These are phyloP conservation scores for Myiagra hebetior DNA, from an alignment of 2,113 vertebrate genomes.

Conservation along the genomic window DNA sequence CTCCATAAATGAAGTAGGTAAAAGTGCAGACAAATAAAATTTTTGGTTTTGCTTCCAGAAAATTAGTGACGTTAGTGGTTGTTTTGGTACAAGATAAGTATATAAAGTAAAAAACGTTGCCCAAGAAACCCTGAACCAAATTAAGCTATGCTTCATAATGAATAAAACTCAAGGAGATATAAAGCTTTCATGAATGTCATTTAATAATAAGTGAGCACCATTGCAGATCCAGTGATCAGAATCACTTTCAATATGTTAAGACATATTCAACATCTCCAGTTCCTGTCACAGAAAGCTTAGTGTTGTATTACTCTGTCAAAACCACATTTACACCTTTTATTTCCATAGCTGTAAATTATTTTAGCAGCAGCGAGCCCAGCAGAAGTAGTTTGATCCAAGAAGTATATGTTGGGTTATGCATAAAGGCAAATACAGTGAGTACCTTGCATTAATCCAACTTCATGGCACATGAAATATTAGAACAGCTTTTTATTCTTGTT, in stretches of 20 bases:
- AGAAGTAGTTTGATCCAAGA: not conserved
- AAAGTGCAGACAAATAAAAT: not conserved
- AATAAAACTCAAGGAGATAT: not conserved
- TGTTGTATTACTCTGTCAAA: slow-evolving; percentile 25
- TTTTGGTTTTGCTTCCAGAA: not conserved
- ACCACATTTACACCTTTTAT: not conserved
- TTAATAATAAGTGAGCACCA: not conserved
- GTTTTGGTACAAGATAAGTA: not conserved
- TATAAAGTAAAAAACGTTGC: not conserved
- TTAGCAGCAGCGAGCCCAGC: not conserved
- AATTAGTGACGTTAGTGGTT: not conserved
- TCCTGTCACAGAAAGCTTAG: not conserved
- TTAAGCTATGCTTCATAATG: not conserved
- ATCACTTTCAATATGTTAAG: not conserved
- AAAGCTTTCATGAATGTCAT: not conserved
- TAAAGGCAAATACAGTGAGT: not conserved
- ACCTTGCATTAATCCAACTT: not conserved
- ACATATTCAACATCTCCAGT: not conserved
- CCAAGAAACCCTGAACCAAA: not conserved
- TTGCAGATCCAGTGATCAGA: not conserved
- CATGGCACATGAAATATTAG: not conserved
- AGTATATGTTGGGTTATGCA: not conserved
- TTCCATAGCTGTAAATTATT: slow-evolving; percentile 13
- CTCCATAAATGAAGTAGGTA: not conserved
- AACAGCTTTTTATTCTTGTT: not conserved